Base-by-base conservation (phyloP, 2,888 invertebrate genomes). In the Hyposoter didymator region DNA sequence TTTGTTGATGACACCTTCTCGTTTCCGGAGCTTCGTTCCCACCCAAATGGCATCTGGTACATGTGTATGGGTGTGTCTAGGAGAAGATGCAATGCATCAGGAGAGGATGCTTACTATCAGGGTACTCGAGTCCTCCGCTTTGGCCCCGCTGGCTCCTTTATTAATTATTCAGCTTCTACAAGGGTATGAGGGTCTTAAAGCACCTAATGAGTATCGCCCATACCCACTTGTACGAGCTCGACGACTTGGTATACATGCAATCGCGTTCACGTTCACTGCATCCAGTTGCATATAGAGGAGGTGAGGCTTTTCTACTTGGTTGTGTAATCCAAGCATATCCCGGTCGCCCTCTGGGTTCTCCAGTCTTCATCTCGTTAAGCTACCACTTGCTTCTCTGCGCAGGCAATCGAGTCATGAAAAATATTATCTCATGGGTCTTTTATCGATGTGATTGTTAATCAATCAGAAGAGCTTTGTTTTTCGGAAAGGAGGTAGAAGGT, bases 201-300 rank as follows among this genome's bases (percentile, higher is more conserved):
- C 84, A 75, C 75, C 87, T 90, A 90, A 90, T 88, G 89, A 90
- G 89, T 88, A 89, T 87, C 85, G 84, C 86, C 70, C 78, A 86
- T 84, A 74, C 74, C 82, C 82, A 81, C 84, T 74, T 43, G 78
- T 84, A 75, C 78, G 81, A 75, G 73, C 69, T 43, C 66, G n/a
- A 49, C 47, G 74, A 74, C 59, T 67, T 47, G 64, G 67, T 78
- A 66, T 83, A 72, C 55, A 66, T 66, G 66, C 78, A 59, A 69
- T 75, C 82, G 66, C 70, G 32, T 75, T 66, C 66, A 35, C 67
- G 59, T 73, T 35, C 64, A 59, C 52, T 55, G 17, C 35, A 32
- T 70, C 45, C 52, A 32, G 19, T 8, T 39, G 47, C 28, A 28
- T 14, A 14, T 14, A 28, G 28, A 59, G 1, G 28, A 59, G 59